These are phyloP conservation scores for Coleophora deauratella DNA, from an alignment of 2,888 invertebrate species.

Conservation along the genomic window DNA sequence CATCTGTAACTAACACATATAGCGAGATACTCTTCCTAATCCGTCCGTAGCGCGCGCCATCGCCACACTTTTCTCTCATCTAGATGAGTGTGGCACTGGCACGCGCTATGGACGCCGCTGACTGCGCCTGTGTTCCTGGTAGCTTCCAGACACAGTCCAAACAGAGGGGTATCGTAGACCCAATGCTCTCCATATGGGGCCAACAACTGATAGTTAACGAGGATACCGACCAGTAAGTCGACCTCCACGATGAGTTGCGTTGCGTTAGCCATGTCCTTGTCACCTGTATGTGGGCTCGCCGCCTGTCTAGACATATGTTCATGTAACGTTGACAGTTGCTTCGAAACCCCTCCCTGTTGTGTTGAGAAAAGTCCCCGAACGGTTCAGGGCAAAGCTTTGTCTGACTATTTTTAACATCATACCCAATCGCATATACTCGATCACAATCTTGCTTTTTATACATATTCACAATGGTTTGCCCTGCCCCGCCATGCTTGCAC, in stretches of 20 bases:
- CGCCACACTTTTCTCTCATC: not conserved
- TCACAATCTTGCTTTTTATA: too few relatives aligned
- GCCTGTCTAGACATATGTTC: conserved; percentile 51
- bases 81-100: conserved; percentile 14
- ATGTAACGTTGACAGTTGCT: conserved; percentile 43
- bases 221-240: conserved; percentile 97
- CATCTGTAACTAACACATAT: conserved; percentile 3
- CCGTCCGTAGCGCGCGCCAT: conserved; percentile 5
- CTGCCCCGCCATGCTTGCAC: conserved; percentile 28
- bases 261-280: conserved; percentile 42
- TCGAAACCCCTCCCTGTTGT: conserved; percentile 36
- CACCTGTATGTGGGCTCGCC: conserved; percentile 41
- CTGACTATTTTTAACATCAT: too few relatives aligned
- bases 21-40: not conserved
- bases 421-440: too few relatives aligned
- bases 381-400: conserved; percentile 40
- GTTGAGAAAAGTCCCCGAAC: conserved; percentile 27
- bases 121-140: conserved; percentile 66
- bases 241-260: conserved; percentile 41
- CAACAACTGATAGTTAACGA: conserved; percentile 98
- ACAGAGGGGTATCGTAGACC: conserved; percentile 98
- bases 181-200: conserved; percentile 98
- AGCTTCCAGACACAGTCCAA: conserved; percentile 91
- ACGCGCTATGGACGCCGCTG: conserved; percentile 27
- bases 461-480: conserved; percentile 27